phyloP scores from a whole-genome alignment of 2,888 invertebrate species.

The Argyra leucocephala region DNA sequence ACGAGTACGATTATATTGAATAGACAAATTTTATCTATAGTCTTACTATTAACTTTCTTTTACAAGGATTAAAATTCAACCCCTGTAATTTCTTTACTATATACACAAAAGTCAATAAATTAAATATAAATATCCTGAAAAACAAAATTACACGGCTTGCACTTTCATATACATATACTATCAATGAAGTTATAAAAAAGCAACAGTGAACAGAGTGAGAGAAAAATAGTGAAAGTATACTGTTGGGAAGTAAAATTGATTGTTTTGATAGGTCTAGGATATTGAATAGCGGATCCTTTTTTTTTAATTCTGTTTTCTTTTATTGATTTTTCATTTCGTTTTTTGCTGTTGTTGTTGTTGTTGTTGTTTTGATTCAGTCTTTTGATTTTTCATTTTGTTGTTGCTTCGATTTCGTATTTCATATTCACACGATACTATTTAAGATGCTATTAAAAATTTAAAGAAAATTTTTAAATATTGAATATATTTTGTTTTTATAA shows the following conservation, averaged over 20 bases:
- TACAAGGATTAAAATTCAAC: too few relatives aligned
- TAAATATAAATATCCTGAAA: background rate
- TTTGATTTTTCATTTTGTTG: background rate
- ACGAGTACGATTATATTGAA: too few relatives aligned
- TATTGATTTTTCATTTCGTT: too few relatives aligned
- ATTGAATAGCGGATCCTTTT: background rate
- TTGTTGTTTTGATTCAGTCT: background rate
- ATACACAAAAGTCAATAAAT: too few relatives aligned
- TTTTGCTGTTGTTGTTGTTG: background rate
- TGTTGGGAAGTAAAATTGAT: too few relatives aligned
- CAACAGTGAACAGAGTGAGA: background rate
- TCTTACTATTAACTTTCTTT: too few relatives aligned
- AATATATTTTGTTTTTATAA: too few relatives aligned
- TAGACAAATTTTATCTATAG: too few relatives aligned
- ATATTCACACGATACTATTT: conserved; percentile 6
- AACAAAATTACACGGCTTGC: background rate
- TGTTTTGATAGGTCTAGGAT: conserved; percentile 4
- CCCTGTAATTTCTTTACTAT: too few relatives aligned
- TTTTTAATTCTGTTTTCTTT: background rate
- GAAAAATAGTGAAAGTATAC: background rate
- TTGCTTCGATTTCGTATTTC: background rate
- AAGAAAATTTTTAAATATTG: background rate
- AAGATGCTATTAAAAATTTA: background rate
- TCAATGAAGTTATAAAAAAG: too few relatives aligned
- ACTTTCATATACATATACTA: background rate